Conservation (phyloP, 2,113 vertebrate genomes). For the Globicephala melas region DNA sequence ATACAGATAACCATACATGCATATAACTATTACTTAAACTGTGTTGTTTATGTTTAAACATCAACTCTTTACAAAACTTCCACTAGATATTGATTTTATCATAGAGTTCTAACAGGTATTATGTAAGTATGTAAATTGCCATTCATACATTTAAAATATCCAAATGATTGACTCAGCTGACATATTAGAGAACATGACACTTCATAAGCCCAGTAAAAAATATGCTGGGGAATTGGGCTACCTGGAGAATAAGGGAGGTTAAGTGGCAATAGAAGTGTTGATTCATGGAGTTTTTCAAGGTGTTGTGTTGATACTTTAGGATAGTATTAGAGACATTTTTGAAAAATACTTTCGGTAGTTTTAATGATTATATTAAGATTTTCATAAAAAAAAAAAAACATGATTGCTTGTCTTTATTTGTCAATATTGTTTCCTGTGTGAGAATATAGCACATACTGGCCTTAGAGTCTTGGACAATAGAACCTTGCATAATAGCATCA, state of each 20-base stretch:
- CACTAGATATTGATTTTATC: neutral
- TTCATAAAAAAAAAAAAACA: neutral
- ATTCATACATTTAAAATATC: neutral
- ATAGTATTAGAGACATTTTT: neutral
- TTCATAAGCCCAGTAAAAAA: neutral
- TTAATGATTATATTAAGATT: neutral
- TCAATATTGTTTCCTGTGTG: no score
- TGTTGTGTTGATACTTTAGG: neutral
- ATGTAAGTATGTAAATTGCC: neutral
- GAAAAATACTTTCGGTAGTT: neutral
- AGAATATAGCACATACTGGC: no score
- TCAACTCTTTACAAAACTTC: neutral
- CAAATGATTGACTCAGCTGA: neutral
- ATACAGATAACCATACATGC: neutral
- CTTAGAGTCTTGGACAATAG: no score
- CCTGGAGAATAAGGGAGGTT: neutral
- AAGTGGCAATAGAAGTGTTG: neutral
- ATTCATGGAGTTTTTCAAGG: neutral
- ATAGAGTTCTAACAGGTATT: neutral
- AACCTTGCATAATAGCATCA: no score
- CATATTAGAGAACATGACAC: neutral
- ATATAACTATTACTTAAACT: neutral
- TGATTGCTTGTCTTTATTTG: no score
- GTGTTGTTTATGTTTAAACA: neutral
- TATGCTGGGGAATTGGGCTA: neutral